Conservation (phyloP, 2,888 invertebrate species). For the Brenthis hecate region DNA sequence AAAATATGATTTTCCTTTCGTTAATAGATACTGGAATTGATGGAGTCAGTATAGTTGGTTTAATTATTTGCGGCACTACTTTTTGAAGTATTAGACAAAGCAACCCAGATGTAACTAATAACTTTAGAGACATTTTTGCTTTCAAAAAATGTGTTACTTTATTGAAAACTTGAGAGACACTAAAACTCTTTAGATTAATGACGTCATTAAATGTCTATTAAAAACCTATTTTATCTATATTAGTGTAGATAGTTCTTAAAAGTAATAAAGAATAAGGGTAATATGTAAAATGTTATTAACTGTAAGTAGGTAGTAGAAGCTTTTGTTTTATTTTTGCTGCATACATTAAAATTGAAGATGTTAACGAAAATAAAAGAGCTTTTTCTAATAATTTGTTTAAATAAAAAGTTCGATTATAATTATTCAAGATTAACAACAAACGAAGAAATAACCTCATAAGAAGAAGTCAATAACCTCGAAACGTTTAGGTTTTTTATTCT, state of each 20-base stretch:
- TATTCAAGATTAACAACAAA: no score
- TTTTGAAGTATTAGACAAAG: slow-evolving; percentile 3
- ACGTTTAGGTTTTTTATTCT: no score
- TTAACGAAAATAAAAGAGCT: no score
- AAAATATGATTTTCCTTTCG: not conserved
- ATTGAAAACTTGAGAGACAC: slow-evolving; percentile 1
- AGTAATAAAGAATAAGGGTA: not conserved
- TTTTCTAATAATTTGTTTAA: no score
- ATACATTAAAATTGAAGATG: no score
- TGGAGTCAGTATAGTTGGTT: not conserved
- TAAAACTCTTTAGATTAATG: slow-evolving; percentile 4
- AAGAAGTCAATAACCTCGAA: no score
- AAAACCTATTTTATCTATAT: slow-evolving; percentile 4
- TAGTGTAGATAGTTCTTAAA: not conserved
- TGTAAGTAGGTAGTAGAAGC: no score
- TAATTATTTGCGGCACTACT: not conserved
- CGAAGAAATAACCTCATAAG: no score
- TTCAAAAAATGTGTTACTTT: slow-evolving; percentile 8
- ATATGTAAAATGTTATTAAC: no score
- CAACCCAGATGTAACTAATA: not conserved
- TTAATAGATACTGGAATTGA: not conserved
- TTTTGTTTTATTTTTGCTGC: no score
- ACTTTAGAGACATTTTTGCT: slow-evolving; percentile 2
- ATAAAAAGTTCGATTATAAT: no score
- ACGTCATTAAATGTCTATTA: slow-evolving; percentile 18